Conservation (phyloP, 2,113 vertebrate genomes). For the Dipodomys stephensi region DNA sequence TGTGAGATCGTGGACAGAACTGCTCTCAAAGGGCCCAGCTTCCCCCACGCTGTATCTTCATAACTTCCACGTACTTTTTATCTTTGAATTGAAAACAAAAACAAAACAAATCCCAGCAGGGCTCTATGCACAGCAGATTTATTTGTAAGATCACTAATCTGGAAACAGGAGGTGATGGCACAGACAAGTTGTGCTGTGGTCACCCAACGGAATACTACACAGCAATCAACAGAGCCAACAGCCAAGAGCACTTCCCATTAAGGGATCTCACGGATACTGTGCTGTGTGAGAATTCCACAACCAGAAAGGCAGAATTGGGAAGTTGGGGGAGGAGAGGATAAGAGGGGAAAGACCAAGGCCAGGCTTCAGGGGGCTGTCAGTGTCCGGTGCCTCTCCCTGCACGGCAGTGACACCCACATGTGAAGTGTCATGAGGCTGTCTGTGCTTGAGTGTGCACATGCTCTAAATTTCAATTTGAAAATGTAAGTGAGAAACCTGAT, state of each 20-base stretch:
- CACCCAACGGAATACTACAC: neutral
- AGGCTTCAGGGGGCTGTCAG: accelerated
- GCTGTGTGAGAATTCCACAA: neutral
- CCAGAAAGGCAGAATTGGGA: neutral
- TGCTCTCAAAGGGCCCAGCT: neutral
- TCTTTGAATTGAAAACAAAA: neutral
- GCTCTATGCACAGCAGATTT: neutral
- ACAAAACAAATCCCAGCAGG: neutral
- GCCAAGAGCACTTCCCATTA: accelerated
- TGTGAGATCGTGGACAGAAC: neutral
- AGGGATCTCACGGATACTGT: neutral
- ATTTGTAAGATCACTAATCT: neutral
- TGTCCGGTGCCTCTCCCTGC: neutral
- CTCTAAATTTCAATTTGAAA: neutral
- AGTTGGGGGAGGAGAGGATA: neutral
- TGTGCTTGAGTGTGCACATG: neutral
- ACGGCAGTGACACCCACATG: neutral
- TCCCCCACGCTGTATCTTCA: neutral
- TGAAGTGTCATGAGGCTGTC: neutral
- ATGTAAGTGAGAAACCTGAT: neutral
- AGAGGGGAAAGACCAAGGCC: neutral
- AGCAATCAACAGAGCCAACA: neutral
- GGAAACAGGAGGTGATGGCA: neutral
- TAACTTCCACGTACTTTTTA: constrained; percentile 1
- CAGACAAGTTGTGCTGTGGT: neutral